Evolutionary conservation across 2,888 invertebrate genomes (phyloP), one percentile per base, ranked within the genome.

Genomic region (Elmis aenea): DNA sequence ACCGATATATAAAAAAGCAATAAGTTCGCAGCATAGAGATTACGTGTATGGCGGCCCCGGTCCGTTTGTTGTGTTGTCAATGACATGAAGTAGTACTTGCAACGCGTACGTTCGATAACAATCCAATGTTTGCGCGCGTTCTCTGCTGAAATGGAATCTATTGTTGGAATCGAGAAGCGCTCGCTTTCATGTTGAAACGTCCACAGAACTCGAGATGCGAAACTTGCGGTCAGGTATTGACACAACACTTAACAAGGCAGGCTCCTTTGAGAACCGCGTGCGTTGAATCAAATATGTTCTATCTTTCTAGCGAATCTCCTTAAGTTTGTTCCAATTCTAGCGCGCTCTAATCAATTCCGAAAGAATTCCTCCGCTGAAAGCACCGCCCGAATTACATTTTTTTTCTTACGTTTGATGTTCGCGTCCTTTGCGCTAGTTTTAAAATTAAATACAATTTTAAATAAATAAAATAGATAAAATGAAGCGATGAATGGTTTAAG

Each of bases 171-270:
- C 28, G 48, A 32, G 27, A 20, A 30, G 35, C 31, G 31, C n/a
- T n/a, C 37, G 42, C 45, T 43, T 46, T 48, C 42, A 45, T 41
- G 42, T 49, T 44, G 44, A 33, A 35, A 35, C 42, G 43, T 44
- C 45, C 39, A 35, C n/a, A 34, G 27, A 36, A 38, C 43, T 48
- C 40, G 43, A 50, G 38, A 40, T 37, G 42, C 42, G 39, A 46
- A 45, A 45, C 47, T 48, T 32, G 40, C 35, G 39, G 40, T 46
- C 44, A 42, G 40, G 39, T 51, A 38, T 53, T 53, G 50, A 53
- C 50, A 51, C 28, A 48, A 40, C 50, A 51, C 52, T 53, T 42
- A 30, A 46, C 33, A 35, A 36, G 33, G 38, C 28, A 37, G 22
- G 11, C 23, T 26, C 13, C 13, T 13, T 8, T n/a, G 26, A n/a